Conservation (phyloP, 2,888 invertebrate species). For the Ferdinandea cuprea region DNA sequence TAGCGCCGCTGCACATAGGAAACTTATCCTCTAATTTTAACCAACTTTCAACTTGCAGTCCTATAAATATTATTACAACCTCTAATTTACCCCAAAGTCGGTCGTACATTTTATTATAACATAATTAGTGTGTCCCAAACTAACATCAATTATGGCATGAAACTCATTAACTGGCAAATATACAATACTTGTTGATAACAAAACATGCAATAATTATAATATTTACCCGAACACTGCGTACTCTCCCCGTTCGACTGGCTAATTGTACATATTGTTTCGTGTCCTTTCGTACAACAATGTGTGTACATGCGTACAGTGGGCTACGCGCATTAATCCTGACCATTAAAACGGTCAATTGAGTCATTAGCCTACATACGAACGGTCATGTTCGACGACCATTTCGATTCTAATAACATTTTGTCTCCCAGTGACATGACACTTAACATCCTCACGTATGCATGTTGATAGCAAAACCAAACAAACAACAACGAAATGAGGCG, state of each 20-base stretch:
- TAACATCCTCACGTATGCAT: background rate
- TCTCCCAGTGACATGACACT: constrained; percentile 29
- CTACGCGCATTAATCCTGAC: constrained; percentile 4
- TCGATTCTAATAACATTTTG: constrained; percentile 36
- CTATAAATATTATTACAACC: background rate
- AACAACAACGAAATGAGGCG: constrained; percentile 1
- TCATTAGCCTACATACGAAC: constrained; percentile 22
- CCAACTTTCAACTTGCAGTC: too few relatives aligned
- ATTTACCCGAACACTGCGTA: background rate
- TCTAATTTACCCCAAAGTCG: background rate
- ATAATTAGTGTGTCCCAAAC: constrained; percentile 33
- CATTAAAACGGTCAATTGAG: constrained; percentile 42
- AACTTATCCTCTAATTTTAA: too few relatives aligned
- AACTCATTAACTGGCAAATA: constrained; percentile 50
- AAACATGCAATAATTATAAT: constrained; percentile 31
- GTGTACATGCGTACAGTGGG: constrained; percentile 3
- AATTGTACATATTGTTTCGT: too few relatives aligned
- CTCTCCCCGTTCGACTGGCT: background rate
- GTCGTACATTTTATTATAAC: constrained; percentile 4
- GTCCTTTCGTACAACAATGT: background rate
- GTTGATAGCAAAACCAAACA: background rate
- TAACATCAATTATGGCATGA: constrained; percentile 48
- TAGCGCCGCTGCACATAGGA: too few relatives aligned
- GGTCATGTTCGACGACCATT: constrained; percentile 22
- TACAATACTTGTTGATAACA: constrained; percentile 53